Conservation (phyloP, 37 sponge, comb jelly and placozoan genomes). For the Halichondria panicea region DNA sequence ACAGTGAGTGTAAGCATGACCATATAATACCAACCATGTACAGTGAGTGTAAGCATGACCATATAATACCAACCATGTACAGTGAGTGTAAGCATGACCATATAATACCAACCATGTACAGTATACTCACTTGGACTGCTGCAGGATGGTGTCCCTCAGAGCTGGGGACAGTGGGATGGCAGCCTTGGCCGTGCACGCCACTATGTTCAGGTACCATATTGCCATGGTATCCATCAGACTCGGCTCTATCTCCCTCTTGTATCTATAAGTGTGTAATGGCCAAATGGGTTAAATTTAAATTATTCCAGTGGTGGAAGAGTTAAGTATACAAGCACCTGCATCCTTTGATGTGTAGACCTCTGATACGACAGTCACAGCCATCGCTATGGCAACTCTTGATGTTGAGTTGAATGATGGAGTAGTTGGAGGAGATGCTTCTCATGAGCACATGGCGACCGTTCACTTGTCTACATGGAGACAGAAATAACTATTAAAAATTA, state of each 20-base stretch:
- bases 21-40: no score
- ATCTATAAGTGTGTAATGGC: no score
- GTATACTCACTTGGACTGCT: slow-evolving; percentile 71
- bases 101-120: no score
- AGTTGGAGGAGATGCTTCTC: slow-evolving; percentile 29
- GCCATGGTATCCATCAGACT: slow-evolving; percentile 65
- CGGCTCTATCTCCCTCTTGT: slow-evolving; percentile 28
- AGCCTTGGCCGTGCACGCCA: slow-evolving; percentile 63
- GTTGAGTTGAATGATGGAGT: slow-evolving; percentile 71
- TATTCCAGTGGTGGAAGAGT: no score
- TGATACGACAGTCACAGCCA: slow-evolving; percentile 79
- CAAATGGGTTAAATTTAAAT: no score
- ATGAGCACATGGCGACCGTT: slow-evolving; percentile 43
- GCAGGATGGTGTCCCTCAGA: slow-evolving; percentile 59
- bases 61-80: no score
- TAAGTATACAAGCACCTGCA: slow-evolving; percentile 68
- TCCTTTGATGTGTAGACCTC: slow-evolving; percentile 74
- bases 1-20: no score
- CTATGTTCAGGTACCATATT: slow-evolving; percentile 67
- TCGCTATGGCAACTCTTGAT: slow-evolving; percentile 78
- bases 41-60: no score
- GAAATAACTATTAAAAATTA: background rate
- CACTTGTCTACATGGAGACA: slow-evolving; percentile 1
- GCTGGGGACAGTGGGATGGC: slow-evolving; percentile 66
- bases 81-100: no score